Evolutionary conservation across 2,113 vertebrate genomes (phyloP).

Genomic region (Plecturocebus donacophilus): DNA sequence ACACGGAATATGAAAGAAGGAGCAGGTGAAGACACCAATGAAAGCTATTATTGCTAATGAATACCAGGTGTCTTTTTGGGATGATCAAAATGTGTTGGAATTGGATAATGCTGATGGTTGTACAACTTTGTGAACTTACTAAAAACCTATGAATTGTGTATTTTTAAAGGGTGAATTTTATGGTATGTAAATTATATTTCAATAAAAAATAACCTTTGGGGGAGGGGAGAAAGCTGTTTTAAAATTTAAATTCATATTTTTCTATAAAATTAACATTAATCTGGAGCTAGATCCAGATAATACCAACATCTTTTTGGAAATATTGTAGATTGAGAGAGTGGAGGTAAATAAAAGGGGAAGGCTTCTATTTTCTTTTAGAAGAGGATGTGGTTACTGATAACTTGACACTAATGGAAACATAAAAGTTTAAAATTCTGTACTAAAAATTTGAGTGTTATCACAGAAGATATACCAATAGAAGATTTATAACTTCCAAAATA

Average conservation of each 20-base stretch:
- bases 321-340: background rate
- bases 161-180: background rate
- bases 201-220: background rate
- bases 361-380: background rate
- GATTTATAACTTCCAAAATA: background rate
- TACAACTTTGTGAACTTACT: background rate
- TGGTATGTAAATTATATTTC: background rate
- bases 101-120: background rate
- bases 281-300: background rate
- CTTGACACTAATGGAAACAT: background rate
- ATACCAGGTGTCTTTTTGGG: background rate
- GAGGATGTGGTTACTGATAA: background rate
- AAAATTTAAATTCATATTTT: conserved; percentile 22
- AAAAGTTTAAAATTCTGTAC: background rate
- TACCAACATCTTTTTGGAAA: background rate
- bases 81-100: background rate
- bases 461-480: background rate
- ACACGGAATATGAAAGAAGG: background rate
- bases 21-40: background rate
- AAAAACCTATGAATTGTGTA: background rate
- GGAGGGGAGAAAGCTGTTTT: background rate
- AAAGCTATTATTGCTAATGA: background rate
- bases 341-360: background rate
- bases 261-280: background rate
- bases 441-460: background rate